phyloP scores from a whole-genome alignment of 2,113 vertebrate genomes.

The Misgurnus anguillicaudatus region DNA sequence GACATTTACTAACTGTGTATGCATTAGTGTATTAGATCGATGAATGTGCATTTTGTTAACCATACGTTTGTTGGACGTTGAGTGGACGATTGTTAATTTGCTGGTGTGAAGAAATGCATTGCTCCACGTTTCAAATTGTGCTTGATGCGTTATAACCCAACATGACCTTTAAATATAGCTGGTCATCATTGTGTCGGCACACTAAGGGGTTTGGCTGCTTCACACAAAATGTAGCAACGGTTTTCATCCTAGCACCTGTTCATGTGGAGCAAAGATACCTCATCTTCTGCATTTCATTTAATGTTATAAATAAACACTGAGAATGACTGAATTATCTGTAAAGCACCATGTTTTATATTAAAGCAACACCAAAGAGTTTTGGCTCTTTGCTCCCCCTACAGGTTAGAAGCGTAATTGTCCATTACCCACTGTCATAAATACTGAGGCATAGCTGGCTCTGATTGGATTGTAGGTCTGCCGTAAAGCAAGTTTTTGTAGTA shows the following conservation, averaged over 20 bases:
- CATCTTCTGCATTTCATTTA: not conserved
- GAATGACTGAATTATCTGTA: not conserved
- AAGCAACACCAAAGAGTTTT: too few species aligned
- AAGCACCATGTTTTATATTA: not conserved
- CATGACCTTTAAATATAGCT: conserved; percentile 28
- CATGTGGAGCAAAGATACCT: not conserved
- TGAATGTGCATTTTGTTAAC: too few species aligned
- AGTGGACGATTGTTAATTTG: not conserved
- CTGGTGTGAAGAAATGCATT: not conserved
- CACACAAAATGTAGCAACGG: not conserved
- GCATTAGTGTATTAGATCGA: too few species aligned
- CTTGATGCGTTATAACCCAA: conserved; percentile 14
- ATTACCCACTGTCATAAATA: too few species aligned
- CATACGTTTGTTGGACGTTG: too few species aligned
- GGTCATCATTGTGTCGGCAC: conserved; percentile 17
- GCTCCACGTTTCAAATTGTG: conserved; percentile 5
- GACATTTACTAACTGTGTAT: too few species aligned
- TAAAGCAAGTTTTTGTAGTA: too few species aligned
- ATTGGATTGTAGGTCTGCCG: too few species aligned
- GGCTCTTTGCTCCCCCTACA: too few species aligned
- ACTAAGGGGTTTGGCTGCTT: not conserved
- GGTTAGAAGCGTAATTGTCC: too few species aligned
- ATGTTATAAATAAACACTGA: not conserved
- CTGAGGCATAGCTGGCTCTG: too few species aligned
- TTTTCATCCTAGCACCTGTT: conserved; percentile 12